Percentiles rank a stretch among this genome's conserved stretches.
phyloP scores from a whole-genome alignment of 2,888 invertebrate genomes.

The Acronicta leporina region DNA sequence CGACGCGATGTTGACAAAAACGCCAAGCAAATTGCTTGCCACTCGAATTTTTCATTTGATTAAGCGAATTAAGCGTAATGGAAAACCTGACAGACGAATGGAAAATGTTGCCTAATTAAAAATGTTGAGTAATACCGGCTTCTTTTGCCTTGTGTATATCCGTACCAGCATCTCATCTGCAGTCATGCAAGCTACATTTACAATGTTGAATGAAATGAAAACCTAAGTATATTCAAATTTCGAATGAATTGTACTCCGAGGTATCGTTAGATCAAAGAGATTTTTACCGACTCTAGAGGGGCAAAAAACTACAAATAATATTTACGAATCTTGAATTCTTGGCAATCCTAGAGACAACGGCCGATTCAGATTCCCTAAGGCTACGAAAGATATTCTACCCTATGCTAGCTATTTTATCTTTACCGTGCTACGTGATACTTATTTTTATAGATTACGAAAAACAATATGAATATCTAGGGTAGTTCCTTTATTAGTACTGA shows the following conservation, averaged over 20 bases:
- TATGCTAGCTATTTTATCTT: neutral
- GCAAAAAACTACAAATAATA: slow-evolving; percentile 57
- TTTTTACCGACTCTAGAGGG: neutral
- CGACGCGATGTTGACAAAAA: slow-evolving; percentile 11
- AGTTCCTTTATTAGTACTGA: neutral
- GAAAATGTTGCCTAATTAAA: neutral
- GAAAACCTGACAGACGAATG: neutral
- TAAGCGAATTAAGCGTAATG: slow-evolving; percentile 2
- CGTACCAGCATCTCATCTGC: too few species aligned
- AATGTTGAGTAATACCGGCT: neutral
- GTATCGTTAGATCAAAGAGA: slow-evolving; percentile 10
- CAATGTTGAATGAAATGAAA: too few species aligned
- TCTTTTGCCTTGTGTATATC: neutral
- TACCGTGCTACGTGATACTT: neutral
- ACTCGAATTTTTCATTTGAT: slow-evolving; percentile 16
- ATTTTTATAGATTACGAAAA: neutral
- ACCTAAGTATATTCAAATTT: neutral
- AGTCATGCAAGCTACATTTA: too few species aligned
- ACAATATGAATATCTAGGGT: neutral
- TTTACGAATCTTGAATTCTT: slow-evolving; percentile 61
- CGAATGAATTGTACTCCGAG: neutral
- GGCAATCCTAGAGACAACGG: slow-evolving; percentile 33
- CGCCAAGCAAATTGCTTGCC: slow-evolving; percentile 1
- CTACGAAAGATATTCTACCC: slow-evolving; percentile 5
- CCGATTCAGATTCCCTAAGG: slow-evolving; percentile 33